Evolutionary conservation across 2,888 invertebrate genomes (phyloP), one percentile per base, ranked within the genome.

Genomic region (Crocallis elinguaria): DNA sequence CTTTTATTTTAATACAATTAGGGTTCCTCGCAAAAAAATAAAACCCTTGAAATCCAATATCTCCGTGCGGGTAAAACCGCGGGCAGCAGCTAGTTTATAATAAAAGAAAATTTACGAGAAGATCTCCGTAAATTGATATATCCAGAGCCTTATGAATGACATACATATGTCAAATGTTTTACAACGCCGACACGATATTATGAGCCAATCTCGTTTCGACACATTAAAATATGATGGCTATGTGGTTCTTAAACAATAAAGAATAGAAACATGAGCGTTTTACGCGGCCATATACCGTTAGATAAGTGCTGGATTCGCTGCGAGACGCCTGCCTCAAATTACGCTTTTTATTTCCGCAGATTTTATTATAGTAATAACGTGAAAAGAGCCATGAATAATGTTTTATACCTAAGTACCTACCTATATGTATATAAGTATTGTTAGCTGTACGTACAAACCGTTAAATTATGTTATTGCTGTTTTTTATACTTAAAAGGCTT

Each of bases 331-430:
- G 76, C 78, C 75, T 81, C 77, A 79, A 84, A 86, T 86, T 79
- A 75, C 81, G 71, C 71, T 82, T 85, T 84, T 86, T 86, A 86
- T 82, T 85, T 82, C 74, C 69, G 54, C 73, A 71, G 78, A 77
- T 81, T 86, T 86, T 86, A 86, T 82, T 84, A 84, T 75, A 77
- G 83, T 75, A 83, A 84, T 85, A 86, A 86, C 74, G 68, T 56
- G 70, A 71, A 71, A 73, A 76, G 65, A 72, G 69, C 73, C 69
- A 74, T 79, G 77, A 80, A 81, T 84, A 80, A 82, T 75, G 73
- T 69, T 68, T 46, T 52, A 33, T 33, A 32, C 14, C 9, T 17
- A 25, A n/a, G n/a, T n/a, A n/a, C n/a, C n/a, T n/a, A n/a, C n/a
- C n/a, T n/a, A n/a, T n/a, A n/a, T n/a, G n/a, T n/a, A 17, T 38